Evolutionary conservation across 2,888 invertebrate species (phyloP), one percentile per base, ranked within the genome.

Genomic region (Machimus rusticus): DNA sequence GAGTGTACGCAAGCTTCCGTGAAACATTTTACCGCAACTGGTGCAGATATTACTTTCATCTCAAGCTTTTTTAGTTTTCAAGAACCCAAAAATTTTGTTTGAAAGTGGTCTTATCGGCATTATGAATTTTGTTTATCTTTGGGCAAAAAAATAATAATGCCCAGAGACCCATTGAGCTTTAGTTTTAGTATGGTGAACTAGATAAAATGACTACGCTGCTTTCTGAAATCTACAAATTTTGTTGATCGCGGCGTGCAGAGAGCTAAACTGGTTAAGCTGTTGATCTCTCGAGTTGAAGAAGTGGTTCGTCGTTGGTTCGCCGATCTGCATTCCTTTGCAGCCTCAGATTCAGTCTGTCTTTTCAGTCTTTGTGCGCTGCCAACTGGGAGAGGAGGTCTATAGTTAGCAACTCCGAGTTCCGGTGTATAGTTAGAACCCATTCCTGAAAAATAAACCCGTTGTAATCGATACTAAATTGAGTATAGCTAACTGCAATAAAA

Each of bases 371-470:
- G 82, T 82, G 55, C 37, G 57, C 51, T 82, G 57, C 51, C 57
- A 66, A 82, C 57, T 57, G 57, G 82, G 82, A 57, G 82, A 82
- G 82, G 82, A 82, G 82, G 82, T 82, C 82, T 51, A 19, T 34
- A 57, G 66, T 34, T n/a, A 37, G 23, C 23, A 14, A 76, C 76
- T 34, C 37, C 76, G 76, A 76, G 76, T 37, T 19, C 76, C 37
- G 28, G 76, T 46, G 43, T 31, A 19, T 76, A 34, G 16, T 34
- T 37, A 76, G 76, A 34, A 76, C 34, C 34, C 16, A 76, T 39
- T 76, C 31, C 76, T 76, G 66, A 66, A 66, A 23, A 66, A 6
- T 0, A 66, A 66, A 66, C 66, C 66, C 66, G 66, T 66, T 66
- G 66, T 66, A 66, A 66, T 23, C 66, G 23, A 66, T 66, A 66